Evolutionary conservation across 2,888 invertebrate genomes (phyloP).

Genomic region (Nomada ruficornis): DNA sequence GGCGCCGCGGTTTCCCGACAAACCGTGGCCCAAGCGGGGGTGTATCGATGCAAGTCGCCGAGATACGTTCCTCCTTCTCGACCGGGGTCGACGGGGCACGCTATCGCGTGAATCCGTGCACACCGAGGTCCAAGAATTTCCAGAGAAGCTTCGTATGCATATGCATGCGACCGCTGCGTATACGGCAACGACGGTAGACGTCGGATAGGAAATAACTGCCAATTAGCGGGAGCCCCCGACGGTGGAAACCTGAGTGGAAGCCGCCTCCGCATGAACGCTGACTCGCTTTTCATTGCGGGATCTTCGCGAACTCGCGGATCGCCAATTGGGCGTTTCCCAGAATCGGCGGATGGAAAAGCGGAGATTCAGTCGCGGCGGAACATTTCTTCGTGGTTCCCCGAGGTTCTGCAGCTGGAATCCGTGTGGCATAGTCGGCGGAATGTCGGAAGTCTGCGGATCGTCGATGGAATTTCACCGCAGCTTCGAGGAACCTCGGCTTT

Average conservation of each 20-base stretch:
- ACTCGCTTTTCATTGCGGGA: conserved; percentile 62
- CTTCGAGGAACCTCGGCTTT: neutral
- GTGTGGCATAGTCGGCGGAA: neutral
- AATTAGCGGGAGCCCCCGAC: conserved; percentile 69
- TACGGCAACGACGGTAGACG: conserved; percentile 66
- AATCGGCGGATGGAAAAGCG: neutral
- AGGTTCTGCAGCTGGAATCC: neutral
- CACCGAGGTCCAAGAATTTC: conserved; percentile 64
- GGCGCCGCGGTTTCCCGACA: conserved; percentile 26
- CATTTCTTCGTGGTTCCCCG: neutral
- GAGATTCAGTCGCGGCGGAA: neutral
- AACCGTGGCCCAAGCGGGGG: conserved; percentile 25
- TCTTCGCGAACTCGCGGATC: neutral
- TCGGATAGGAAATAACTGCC: conserved; percentile 76
- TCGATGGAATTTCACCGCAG: neutral
- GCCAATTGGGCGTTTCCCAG: neutral
- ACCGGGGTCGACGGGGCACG: conserved; percentile 61
- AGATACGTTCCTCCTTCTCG: neutral
- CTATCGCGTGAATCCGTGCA: conserved; percentile 71
- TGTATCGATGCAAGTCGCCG: conserved; percentile 28
- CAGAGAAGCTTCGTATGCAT: conserved; percentile 68
- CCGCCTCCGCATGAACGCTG: conserved; percentile 36
- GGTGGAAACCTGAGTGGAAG: conserved; percentile 51
- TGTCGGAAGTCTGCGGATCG: neutral
- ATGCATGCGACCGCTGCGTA: conserved; percentile 67